phyloP scores from a whole-genome alignment of 2,113 vertebrate species.

The Esox niger region DNA sequence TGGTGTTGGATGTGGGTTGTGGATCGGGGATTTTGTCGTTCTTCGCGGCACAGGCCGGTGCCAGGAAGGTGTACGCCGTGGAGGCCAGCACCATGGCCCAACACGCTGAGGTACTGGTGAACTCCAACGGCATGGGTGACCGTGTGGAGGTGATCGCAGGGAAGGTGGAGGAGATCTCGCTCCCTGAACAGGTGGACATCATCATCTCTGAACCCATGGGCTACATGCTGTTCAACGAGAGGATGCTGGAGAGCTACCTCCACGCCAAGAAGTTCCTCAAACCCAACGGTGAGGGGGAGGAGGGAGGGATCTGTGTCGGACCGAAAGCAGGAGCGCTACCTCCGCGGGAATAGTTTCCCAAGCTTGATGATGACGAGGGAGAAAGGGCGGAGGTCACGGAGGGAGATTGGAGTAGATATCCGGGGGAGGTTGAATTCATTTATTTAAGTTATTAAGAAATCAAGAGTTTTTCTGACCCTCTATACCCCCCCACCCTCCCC shows the following conservation, averaged over 20 bases:
- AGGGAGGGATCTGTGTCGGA: constrained; percentile 53
- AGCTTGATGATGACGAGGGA: constrained; percentile 80
- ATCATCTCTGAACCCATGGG: constrained; percentile 98
- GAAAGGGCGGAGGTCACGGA: background rate
- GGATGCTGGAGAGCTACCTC: constrained; percentile 96
- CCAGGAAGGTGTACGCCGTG: constrained; percentile 92
- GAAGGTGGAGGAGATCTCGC: constrained; percentile 91
- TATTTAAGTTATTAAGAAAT: too few relatives aligned
- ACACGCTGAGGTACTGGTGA: constrained; percentile 94
- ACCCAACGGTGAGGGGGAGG: constrained; percentile 77
- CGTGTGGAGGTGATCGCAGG: constrained; percentile 90
- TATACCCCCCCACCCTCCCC: constrained; percentile 25
- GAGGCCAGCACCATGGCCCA: constrained; percentile 97
- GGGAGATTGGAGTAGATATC: too few relatives aligned
- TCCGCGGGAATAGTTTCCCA: constrained; percentile 78
- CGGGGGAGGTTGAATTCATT: too few relatives aligned
- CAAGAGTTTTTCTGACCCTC: constrained; percentile 27
- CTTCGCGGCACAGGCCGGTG: constrained; percentile 92
- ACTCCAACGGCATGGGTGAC: constrained; percentile 89
- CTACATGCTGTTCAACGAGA: constrained; percentile 97
- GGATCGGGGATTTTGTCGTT: constrained; percentile 95
- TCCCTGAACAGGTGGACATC: constrained; percentile 93
- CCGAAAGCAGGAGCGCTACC: constrained; percentile 70
- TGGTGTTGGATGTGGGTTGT: constrained; percentile 92
- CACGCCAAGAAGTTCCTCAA: constrained; percentile 97